Conservation (phyloP, 2,888 invertebrate species). For the Metopia argyrocephala region DNA sequence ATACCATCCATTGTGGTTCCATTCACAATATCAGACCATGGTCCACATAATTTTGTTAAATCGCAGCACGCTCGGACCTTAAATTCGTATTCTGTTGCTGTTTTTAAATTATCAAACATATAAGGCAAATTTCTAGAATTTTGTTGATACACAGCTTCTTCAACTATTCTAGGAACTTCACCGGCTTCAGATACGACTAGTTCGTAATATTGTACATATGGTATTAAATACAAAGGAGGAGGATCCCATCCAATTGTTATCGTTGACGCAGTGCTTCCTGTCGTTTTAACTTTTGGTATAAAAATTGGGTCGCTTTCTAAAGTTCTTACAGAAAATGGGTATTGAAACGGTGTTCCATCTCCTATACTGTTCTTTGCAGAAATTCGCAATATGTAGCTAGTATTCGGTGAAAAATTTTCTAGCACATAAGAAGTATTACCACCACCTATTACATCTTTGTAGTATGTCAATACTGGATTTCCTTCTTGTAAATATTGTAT, state of each 20-base stretch:
- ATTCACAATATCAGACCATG: constrained; percentile 87
- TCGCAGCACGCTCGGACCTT: constrained; percentile 90
- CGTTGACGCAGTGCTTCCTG: constrained; percentile 83
- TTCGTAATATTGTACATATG: constrained; percentile 87
- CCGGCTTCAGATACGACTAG: constrained; percentile 82
- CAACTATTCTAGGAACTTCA: constrained; percentile 79
- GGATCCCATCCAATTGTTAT: constrained; percentile 90
- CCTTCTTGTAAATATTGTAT: constrained; percentile 81
- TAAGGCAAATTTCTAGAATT: constrained; percentile 85
- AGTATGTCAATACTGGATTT: constrained; percentile 81
- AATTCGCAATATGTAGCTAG: constrained; percentile 84
- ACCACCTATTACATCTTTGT: constrained; percentile 81
- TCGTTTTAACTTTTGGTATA: constrained; percentile 87
- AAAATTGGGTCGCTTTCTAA: constrained; percentile 87
- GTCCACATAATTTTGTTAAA: constrained; percentile 86
- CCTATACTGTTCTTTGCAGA: constrained; percentile 85
- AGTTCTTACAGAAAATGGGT: constrained; percentile 81
- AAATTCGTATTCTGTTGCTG: constrained; percentile 89
- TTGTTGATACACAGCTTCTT: constrained; percentile 83
- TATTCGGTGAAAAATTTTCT: constrained; percentile 82
- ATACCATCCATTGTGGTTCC: constrained; percentile 91
- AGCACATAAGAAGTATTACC: constrained; percentile 85
- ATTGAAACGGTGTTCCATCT: constrained; percentile 80
- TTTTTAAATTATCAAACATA: constrained; percentile 87
- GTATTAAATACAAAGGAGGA: constrained; percentile 83